Conservation (phyloP, 1,140 invertebrate genomes). For the Danaus plexippus region DNA sequence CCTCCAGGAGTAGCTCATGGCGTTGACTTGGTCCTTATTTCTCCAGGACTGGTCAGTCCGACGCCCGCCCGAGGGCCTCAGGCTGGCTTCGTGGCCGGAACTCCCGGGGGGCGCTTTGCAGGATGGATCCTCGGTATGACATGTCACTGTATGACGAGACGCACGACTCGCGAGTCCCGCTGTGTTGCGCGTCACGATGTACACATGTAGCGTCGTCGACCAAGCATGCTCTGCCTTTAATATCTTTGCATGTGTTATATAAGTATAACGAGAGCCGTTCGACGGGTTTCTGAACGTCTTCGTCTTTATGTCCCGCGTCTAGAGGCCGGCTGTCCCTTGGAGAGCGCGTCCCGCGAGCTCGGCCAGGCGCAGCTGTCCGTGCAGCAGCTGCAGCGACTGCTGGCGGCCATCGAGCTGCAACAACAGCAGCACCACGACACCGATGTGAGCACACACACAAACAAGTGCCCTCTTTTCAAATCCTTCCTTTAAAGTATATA, state of each 20-base stretch:
- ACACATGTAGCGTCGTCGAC: neutral
- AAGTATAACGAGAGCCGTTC: neutral
- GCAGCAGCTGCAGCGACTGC: constrained; percentile 74
- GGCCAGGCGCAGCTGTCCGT: constrained; percentile 77
- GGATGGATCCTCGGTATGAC: constrained; percentile 64
- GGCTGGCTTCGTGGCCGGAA: constrained; percentile 63
- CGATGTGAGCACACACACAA: constrained; percentile 36
- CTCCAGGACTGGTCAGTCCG: constrained; percentile 54
- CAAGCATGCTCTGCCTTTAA: neutral
- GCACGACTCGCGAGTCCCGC: too few relatives aligned
- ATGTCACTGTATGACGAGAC: neutral
- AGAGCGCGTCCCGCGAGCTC: constrained; percentile 74
- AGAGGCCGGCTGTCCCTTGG: constrained; percentile 72
- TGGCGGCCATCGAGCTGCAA: constrained; percentile 68
- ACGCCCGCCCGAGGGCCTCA: constrained; percentile 52
- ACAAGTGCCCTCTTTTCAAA: too few relatives aligned
- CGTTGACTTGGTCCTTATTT: constrained; percentile 1
- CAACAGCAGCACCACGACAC: constrained; percentile 57
- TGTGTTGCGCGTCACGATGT: neutral
- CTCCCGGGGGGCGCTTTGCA: constrained; percentile 58
- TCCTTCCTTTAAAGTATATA: too few relatives aligned
- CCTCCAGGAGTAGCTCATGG: neutral
- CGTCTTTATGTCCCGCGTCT: constrained; percentile 1
- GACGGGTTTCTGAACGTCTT: neutral
- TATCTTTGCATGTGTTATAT: neutral